phyloP scores from a whole-genome alignment of 2,888 invertebrate species.

The Lycocerus yunnanus region DNA sequence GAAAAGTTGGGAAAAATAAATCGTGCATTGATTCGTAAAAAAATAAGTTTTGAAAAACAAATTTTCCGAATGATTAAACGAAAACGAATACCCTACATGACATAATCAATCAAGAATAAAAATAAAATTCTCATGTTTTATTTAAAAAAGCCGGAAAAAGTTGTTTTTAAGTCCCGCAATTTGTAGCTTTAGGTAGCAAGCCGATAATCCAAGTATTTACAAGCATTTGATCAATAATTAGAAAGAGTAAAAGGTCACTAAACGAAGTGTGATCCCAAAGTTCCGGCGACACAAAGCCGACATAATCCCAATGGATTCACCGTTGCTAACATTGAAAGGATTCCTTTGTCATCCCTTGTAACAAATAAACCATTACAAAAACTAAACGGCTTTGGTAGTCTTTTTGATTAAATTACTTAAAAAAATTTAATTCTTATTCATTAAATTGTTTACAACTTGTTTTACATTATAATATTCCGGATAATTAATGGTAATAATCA shows the following conservation, averaged over 20 bases:
- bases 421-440: conserved; percentile 1
- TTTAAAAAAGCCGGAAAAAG: not conserved
- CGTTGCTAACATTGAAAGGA: conserved; percentile 10
- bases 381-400: conserved; percentile 1
- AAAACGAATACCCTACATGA: not conserved
- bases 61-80: conserved; percentile 23
- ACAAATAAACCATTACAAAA: conserved; percentile 15
- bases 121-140: conserved; percentile 4
- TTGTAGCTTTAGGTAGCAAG: conserved; percentile 15
- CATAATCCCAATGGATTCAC: conserved; percentile 23
- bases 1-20: not conserved
- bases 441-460: not conserved
- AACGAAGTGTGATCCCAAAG: conserved; percentile 28
- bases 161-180: not conserved
- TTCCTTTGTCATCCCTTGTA: conserved; percentile 21
- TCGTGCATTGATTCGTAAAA: not conserved
- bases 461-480: not conserved
- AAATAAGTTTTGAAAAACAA: conserved; percentile 5
- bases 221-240: conserved; percentile 29
- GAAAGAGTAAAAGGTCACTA: conserved; percentile 28
- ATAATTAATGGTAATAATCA: conserved; percentile 26
- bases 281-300: conserved; percentile 23
- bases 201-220: conserved; percentile 21
- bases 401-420: conserved; percentile 1
- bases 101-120: conserved; percentile 26